phyloP scores from a whole-genome alignment of 2,797 vertebrate species.

The Hippocampus kuda region DNA sequence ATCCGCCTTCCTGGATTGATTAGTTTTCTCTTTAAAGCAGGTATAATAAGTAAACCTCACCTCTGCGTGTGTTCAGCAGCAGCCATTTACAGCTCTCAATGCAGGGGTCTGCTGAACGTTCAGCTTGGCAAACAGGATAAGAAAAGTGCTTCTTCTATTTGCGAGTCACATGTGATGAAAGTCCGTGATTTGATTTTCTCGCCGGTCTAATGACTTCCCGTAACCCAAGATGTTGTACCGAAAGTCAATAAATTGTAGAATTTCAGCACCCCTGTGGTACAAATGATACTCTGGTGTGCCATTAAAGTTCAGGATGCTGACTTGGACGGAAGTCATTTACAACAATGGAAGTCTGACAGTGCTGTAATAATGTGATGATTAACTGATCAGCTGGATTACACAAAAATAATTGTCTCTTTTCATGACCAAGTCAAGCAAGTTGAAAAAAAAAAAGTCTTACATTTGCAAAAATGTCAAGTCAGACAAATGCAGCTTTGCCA shows the following conservation, averaged over 20 bases:
- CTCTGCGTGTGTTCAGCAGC: background rate
- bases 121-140: background rate
- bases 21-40: background rate
- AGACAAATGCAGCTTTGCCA: background rate
- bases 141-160: conserved; percentile 2
- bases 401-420: background rate
- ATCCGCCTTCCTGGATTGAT: background rate
- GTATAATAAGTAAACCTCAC: background rate
- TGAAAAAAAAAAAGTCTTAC: background rate
- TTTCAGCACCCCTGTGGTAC: background rate
- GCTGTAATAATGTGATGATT: conserved; percentile 6
- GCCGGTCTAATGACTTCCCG: background rate
- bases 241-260: conserved; percentile 8
- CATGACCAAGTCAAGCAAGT: background rate
- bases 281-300: conserved; percentile 2
- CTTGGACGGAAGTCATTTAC: conserved; percentile 6
- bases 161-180: background rate
- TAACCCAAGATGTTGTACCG: conserved; percentile 1
- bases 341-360: conserved; percentile 5
- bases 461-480: background rate
- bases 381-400: background rate
- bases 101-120: background rate
- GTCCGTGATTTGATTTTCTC: conserved; percentile 7
- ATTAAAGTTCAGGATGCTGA: conserved; percentile 2
- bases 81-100: background rate